Base-by-base conservation (phyloP, 2,888 invertebrate species). In the Biston stratarius region DNA sequence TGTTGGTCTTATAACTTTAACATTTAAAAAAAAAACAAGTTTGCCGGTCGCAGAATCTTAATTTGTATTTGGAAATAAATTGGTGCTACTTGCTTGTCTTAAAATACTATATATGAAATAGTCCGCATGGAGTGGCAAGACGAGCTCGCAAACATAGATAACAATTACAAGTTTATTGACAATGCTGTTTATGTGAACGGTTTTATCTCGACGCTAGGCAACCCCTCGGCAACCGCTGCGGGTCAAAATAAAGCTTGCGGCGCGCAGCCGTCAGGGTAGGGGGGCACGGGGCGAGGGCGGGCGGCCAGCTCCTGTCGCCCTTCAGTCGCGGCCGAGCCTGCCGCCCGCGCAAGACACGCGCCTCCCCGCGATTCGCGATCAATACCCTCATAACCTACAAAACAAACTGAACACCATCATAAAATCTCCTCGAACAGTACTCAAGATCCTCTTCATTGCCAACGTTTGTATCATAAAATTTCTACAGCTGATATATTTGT, bases 261-360 rank as follows among this genome's bases (percentile, higher is more conserved):
- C 84, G 90, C 90, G 91, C 90, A 90, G 88, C 74, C 86, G 90
- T 83, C 76, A 77, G 68, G 70, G 74, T 56, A 66, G 63, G 59
- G 61, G 73, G 59, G 73, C 71, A 81, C 33, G 44, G 58, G 74
- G 69, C 69, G 78, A 77, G 77, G 70, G 71, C 62, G 75, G 71
- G 65, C 71, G 76, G 61, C 51, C 24, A 74, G 69, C 74, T 80
- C 70, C 79, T 76, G 75, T 84, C 83, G 83, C 82, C 80, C 73
- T 77, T 77, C 87, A 91, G 94, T 94, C 90, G 94, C 92, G 93
- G 92, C 93, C 85, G 80, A 88, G 79, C 87, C 87, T 82, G 91
- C 92, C 91, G 91, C 89, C 83, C 86, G 94, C 90, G 89, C 88
- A 87, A 86, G 80, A 79, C 81, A 74, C 84, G 84, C 87, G 83